Base-by-base conservation (phyloP, 1,140 invertebrate genomes). In the Probaryconus sp. region DNA sequence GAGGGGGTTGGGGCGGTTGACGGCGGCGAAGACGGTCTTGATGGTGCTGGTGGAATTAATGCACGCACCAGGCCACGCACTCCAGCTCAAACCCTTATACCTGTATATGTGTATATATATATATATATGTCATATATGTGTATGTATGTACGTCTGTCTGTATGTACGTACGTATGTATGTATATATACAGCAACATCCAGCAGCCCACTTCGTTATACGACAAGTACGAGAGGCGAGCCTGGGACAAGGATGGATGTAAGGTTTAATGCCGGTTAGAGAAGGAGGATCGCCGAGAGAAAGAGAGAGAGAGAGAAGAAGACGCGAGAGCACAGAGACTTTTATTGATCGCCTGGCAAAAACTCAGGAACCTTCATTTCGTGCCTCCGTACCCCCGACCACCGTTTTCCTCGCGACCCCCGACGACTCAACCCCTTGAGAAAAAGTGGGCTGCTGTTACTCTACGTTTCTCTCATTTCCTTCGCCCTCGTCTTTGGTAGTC, bases 331-430 rank as follows among this genome's bases (percentile, higher is more conserved):
- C 83, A 83, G 86, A 87, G 85, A 86, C 83, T 88, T 88, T 88
- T 87, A 87, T 88, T 88, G 86, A 87, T 87, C 86, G 86, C 77
- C 82, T 84, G 83, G 85, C 85, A 88, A 88, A 88, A 88, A 87
- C 84, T 87, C 83, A 85, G 85, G 81, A 85, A 85, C 84, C 84
- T 83, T 84, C 83, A 85, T 86, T 85, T 85, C 78, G 81, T 84
- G 78, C 82, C 79, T 81, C 76, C 79, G 81, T 83, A 69, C 83
- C 81, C 82, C 81, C 82, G 42, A 79, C 84, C 77, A 70, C 48
- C 63, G 60, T 69, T 60, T 77, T 61, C 68, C 53, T 55, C 43
- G 70, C 74, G 56, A 58, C 68, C 63, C 61, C 60, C 51, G 42
- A 76, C 60, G 68, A 68, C 43, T 77, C 75, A 77, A 77, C 75